Base-by-base conservation (phyloP, 2,113 vertebrate species). In the Cygnus buccinator region DNA sequence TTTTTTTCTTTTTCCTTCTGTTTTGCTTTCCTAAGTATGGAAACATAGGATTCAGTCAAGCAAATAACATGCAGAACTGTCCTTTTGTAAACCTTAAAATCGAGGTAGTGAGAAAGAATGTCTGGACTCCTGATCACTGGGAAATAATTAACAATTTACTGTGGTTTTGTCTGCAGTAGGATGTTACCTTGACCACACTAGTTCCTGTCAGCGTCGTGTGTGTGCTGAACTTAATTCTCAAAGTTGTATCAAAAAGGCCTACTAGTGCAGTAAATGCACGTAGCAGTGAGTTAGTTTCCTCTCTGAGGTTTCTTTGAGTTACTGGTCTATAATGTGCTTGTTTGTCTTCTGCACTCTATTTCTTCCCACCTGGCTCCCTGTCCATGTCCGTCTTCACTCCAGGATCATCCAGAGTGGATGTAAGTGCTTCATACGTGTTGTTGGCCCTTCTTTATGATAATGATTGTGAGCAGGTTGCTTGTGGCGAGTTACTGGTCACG, bases 31-130 rank as follows among this genome's bases (percentile, higher is more conserved):
- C 25, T 39, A 61, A 82, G n/a, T 73, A 4, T 2, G 12, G 81
- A 93, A 94, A 87, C 71, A 29, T 37, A 83, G 35, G 59, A 74
- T 80, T 93, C 46, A 74, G 59, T 95, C 68, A 89, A 79, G 83
- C 66, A 91, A 31, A 50, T 87, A 78, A 62, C 62, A 68, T 52
- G 52, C 82, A 62, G 78, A 57, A 84, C 76, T 76, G 58, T 76
- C 31, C 35, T 13, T 87, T 96, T 73, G 77, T 89, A 35, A 90
- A 85, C 77, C 57, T 92, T 35, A 58, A 79, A 91, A 76, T 48
- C 37, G 55, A 54, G 48, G 50, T 70, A 76, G 41, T 55, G 73
- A 84, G 74, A 87, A 79, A 82, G 76, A 77, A 81, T 73, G 76
- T 91, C 48, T 66, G 66, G 77, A 39, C 43, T 86, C 67, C 50